These are phyloP conservation scores for Chaenogobius annularis DNA, from an alignment of 2,113 vertebrate species.

Conservation along the genomic window DNA sequence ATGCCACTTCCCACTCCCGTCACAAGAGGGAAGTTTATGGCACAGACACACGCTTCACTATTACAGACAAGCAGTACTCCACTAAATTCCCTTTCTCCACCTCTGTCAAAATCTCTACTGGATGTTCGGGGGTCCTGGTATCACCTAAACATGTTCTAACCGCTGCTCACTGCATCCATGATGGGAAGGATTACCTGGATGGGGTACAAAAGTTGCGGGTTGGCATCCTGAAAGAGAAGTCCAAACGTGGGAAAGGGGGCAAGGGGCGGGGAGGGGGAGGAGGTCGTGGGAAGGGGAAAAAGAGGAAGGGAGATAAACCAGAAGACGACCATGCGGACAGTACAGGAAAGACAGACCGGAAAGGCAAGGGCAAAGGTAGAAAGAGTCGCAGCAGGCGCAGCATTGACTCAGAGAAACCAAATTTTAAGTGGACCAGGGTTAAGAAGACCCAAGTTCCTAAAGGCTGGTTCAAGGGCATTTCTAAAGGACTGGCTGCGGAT, in stretches of 20 bases:
- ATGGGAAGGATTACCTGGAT: slow-evolving; percentile 87
- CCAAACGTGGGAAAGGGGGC: slow-evolving; percentile 74
- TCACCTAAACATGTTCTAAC: slow-evolving; percentile 93
- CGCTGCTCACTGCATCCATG: slow-evolving; percentile 92
- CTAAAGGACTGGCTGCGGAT: slow-evolving; percentile 81
- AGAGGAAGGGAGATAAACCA: slow-evolving; percentile 66
- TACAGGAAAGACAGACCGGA: slow-evolving; percentile 54
- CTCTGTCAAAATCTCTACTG: slow-evolving; percentile 92
- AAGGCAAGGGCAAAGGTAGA: slow-evolving; percentile 60
- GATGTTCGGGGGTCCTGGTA: slow-evolving; percentile 90
- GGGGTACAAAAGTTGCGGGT: slow-evolving; percentile 87
- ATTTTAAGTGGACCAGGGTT: slow-evolving; percentile 94
- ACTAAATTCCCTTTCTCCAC: slow-evolving; percentile 92
- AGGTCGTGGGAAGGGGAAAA: slow-evolving; percentile 57
- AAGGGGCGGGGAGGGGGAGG: slow-evolving; percentile 59
- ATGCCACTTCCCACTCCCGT: slow-evolving; percentile 52
- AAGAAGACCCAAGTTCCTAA: slow-evolving; percentile 90
- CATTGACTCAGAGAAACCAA: slow-evolving; percentile 73
- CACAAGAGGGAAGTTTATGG: slow-evolving; percentile 90
- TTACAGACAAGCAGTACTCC: slow-evolving; percentile 86
- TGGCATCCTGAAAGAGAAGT: slow-evolving; percentile 85
- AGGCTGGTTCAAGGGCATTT: slow-evolving; percentile 87
- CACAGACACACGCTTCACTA: slow-evolving; percentile 92
- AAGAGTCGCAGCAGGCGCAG: slow-evolving; percentile 69
- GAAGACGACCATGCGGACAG: slow-evolving; percentile 58